These are phyloP conservation scores for Ectropis grisescens DNA, from an alignment of 1,140 invertebrate species.

Conservation along the genomic window DNA sequence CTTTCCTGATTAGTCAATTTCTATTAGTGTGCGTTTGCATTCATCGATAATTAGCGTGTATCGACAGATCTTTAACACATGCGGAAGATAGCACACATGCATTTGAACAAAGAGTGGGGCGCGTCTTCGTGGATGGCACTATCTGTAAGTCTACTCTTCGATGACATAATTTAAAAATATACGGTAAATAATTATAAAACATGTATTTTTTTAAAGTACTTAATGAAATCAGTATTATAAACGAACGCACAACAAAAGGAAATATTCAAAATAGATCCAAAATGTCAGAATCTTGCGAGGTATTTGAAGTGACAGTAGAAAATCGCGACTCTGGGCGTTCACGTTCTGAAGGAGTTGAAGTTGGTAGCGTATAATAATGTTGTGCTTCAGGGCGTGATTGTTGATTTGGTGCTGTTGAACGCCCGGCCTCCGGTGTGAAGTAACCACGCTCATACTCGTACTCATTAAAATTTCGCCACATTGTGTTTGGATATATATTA, in stretches of 20 bases:
- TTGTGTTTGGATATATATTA: slow-evolving; percentile 4
- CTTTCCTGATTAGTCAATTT: no score
- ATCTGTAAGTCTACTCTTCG: not conserved
- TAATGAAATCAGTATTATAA: not conserved
- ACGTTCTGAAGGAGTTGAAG: slow-evolving; percentile 2
- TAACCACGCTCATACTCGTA: slow-evolving; percentile 3
- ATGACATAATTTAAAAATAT: not conserved
- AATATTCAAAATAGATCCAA: slow-evolving; percentile 7
- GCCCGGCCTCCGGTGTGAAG: slow-evolving; percentile 3
- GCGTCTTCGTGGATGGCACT: no score
- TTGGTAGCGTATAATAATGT: slow-evolving; percentile 2
- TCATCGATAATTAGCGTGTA: no score
- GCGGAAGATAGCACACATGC: not conserved
- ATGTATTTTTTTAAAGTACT: slow-evolving; percentile 1
- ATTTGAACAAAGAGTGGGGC: slow-evolving; percentile 1
- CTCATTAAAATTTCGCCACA: slow-evolving; percentile 1
- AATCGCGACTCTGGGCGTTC: slow-evolving; percentile 5
- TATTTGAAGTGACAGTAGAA: slow-evolving; percentile 5
- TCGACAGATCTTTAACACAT: no score
- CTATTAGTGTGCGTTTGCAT: no score
- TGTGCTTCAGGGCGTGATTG: slow-evolving; percentile 1
- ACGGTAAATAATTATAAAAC: no score
- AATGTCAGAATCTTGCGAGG: slow-evolving; percentile 3
- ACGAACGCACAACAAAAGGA: slow-evolving; percentile 3
- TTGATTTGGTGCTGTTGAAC: slow-evolving; percentile 1